Base-by-base conservation (phyloP, 1,140 invertebrate genomes). In the Pteromalus puparum region DNA sequence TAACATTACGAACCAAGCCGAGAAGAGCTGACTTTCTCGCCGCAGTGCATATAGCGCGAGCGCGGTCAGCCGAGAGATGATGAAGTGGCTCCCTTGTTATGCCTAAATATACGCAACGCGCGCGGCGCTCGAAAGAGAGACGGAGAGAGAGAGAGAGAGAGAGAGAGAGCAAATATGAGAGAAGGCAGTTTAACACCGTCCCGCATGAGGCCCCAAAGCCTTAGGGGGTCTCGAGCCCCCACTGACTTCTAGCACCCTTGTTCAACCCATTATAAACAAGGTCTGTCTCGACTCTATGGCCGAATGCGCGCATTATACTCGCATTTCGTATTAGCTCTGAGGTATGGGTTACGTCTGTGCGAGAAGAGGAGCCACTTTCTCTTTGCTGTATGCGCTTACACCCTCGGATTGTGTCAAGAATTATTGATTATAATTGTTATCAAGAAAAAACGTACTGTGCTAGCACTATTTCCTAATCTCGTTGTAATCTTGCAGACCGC, bases 251-350 rank as follows among this genome's bases (percentile, higher is more conserved):
- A 92, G 91, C 91, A 92, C 91, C 91, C 91, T 92, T 92, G 91
- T 92, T 92, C 91, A 90, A 90, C 89, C 90, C 89, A 92, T 92
- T 92, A 92, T 92, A 92, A 92, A 92, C 91, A 92, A 92, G 91
- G 88, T 90, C 89, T 88, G 88, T 90, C 90, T 87, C 86, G 88
- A n/a, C 53, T 61, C 53, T 61, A 61, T 61, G 53, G 53, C 5
- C 53, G 21, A 90, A 88, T 88, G 88, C 88, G 91, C 88, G 91
- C 85, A 91, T 91, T 91, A 92, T 90, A 85, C 91, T 87, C 53
- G 53, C 87, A 84, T 88, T 88, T 87, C 86, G 82, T 86, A 87
- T 88, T 87, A 77, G 48, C 28, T 78, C 6, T 61, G 53, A 61
- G 53, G 21, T 61, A 61, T 61, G 53, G 53, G 53, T 61, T 61